These are phyloP conservation scores for Caenorhabditis sp. DNA, from an alignment of 2,888 invertebrate genomes.

Conservation along the genomic window DNA sequence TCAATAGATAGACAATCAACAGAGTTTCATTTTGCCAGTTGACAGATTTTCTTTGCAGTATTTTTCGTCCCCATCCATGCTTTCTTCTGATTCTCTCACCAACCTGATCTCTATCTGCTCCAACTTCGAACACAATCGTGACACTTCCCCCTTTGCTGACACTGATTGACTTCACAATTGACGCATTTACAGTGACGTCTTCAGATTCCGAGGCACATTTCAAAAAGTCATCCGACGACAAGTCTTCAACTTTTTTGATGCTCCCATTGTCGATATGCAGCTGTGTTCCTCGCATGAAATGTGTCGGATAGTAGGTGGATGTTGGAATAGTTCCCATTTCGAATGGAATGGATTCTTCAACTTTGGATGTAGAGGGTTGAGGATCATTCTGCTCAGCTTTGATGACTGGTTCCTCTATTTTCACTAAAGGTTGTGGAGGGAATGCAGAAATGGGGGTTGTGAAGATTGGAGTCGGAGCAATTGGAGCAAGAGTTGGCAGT, in stretches of 20 bases:
- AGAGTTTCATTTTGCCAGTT: too few species aligned
- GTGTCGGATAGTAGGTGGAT: constrained; percentile 67
- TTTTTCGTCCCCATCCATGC: too few species aligned
- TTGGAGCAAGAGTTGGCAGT: background rate
- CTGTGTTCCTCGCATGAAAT: constrained; percentile 69
- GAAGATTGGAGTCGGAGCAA: background rate
- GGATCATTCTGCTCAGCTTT: constrained; percentile 18
- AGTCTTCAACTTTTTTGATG: constrained; percentile 66
- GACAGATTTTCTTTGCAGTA: too few species aligned
- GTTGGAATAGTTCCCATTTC: constrained; percentile 66
- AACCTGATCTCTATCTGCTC: constrained; percentile 16
- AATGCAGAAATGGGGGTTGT: constrained; percentile 1
- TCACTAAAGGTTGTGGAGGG: background rate
- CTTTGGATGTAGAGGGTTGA: constrained; percentile 2
- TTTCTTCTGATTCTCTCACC: background rate
- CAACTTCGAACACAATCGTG: constrained; percentile 37
- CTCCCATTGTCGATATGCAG: constrained; percentile 48
- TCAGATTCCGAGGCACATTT: constrained; percentile 55
- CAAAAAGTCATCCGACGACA: constrained; percentile 70
- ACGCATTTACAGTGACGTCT: constrained; percentile 58
- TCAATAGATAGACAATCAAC: too few species aligned
- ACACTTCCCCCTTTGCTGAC: constrained; percentile 22
- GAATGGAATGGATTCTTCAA: constrained; percentile 35
- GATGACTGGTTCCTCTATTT: background rate
- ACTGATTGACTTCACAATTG: constrained; percentile 38